Conservation (phyloP, 2,888 invertebrate species). For the Zeuzera pyrina region DNA sequence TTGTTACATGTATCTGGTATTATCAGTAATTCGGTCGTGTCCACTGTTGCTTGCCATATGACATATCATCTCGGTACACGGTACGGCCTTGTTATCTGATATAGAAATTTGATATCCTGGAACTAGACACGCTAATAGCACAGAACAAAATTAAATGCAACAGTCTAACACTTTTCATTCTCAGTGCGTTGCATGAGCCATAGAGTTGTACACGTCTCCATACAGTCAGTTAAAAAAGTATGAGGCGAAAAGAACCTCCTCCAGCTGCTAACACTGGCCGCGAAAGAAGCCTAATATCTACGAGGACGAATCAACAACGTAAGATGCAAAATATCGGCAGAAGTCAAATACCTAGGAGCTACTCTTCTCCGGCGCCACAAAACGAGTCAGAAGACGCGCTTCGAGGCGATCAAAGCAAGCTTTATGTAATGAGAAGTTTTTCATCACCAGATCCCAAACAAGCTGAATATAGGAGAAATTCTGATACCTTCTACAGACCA, state of each 20-base stretch:
- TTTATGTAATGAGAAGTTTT: slow-evolving; percentile 50
- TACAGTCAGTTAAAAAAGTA: slow-evolving; percentile 19
- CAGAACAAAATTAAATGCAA: slow-evolving; percentile 42
- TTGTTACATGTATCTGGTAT: slow-evolving; percentile 23
- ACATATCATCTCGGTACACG: slow-evolving; percentile 53
- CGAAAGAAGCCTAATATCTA: slow-evolving; percentile 53
- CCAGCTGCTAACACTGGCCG: slow-evolving; percentile 30
- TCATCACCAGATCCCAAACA: slow-evolving; percentile 57
- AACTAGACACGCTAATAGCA: slow-evolving; percentile 30
- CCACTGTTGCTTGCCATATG: slow-evolving; percentile 60
- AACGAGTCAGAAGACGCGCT: slow-evolving; percentile 30
- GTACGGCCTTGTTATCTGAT: slow-evolving; percentile 54
- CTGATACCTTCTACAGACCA: slow-evolving; percentile 48
- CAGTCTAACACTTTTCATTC: slow-evolving; percentile 26
- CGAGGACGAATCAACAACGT: slow-evolving; percentile 47
- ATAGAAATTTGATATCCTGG: slow-evolving; percentile 50
- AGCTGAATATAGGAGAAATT: slow-evolving; percentile 41
- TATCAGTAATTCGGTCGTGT: slow-evolving; percentile 40
- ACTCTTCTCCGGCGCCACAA: slow-evolving; percentile 50
- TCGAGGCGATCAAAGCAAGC: slow-evolving; percentile 28
- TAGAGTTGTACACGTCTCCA: slow-evolving; percentile 35
- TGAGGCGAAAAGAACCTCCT: slow-evolving; percentile 52
- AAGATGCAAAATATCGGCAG: slow-evolving; percentile 34
- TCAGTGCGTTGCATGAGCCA: slow-evolving; percentile 39
- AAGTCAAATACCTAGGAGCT: slow-evolving; percentile 53